Evolutionary conservation across 2,113 vertebrate species (phyloP), one percentile per base, ranked within the genome.

Genomic region (Callipepla squamata): DNA sequence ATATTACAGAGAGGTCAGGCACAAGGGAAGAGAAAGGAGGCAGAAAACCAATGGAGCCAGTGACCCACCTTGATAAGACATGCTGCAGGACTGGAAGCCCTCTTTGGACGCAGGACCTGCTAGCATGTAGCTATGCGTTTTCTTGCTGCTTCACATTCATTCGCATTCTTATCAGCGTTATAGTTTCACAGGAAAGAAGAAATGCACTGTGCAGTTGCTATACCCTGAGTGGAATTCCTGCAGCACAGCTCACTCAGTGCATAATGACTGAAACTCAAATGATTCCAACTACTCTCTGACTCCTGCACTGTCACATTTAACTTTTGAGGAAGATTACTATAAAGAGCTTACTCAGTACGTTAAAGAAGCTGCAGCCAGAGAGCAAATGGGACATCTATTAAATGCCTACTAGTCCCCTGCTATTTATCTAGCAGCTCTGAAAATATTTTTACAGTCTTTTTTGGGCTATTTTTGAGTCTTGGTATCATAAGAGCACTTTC

Each of bases 41-140:
- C 34, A 70, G 45, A 50, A 69, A 11, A 32, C 34, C 66, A 65
- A 48, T 6, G 38, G 21, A 10, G 36, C 19, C 55, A 89, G 45
- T n/a, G 8, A 40, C 25, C 2, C n/a, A 48, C 26, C 23, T 36
- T 9, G 13, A 26, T 38, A 50, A 36, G 48, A 70, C 8, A 14
- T 48, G 47, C 34, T 28, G n/a, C 48, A 53, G 36, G 50, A 55
- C 34, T 38, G 36, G 69, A 20, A 34, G 26, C 57, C 11, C 21
- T 74, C n/a, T 66, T 8, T 58, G 68, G 51, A 74, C 0, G 1
- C 2, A 11, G 34, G n/a, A 21, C 21, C 1, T 1, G 12, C 28
- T 34, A 42, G 51, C 19, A 8, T 6, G 48, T 44, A 13, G 38
- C 50, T 51, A 16, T 1, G 16, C 4, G 2, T 0, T 0, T 34